A percentile compares a stretch with the other conserved stretches of the same genome.
Evolutionary conservation across 2,888 invertebrate genomes (phyloP).

Genomic region (Papilio gigon): DNA sequence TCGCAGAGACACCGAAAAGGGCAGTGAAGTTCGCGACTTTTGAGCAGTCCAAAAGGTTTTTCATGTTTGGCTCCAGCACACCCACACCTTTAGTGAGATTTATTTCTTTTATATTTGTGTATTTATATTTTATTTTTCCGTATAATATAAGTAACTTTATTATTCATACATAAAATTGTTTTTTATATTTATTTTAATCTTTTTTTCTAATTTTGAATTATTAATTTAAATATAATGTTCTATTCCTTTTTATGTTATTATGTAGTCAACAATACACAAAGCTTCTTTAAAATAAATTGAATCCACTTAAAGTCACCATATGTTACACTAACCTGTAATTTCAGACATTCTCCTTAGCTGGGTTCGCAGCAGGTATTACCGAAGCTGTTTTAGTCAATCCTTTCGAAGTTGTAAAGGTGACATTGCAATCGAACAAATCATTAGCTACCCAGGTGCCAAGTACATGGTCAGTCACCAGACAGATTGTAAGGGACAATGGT

Average conservation of each 20-base stretch:
- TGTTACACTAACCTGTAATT: slow-evolving; percentile 50
- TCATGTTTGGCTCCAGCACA: slow-evolving; percentile 88
- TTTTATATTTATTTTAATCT: slow-evolving; percentile 2
- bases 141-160: slow-evolving; percentile 13
- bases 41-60: slow-evolving; percentile 94
- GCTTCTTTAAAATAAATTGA: slow-evolving; percentile 19
- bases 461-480: slow-evolving; percentile 90
- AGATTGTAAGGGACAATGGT: slow-evolving; percentile 89
- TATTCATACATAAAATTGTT: slow-evolving; percentile 10
- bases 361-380: slow-evolving; percentile 93
- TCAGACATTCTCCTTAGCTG: slow-evolving; percentile 94
- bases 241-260: slow-evolving; percentile 6
- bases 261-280: slow-evolving; percentile 26
- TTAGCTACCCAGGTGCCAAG: slow-evolving; percentile 85
- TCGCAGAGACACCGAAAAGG: slow-evolving; percentile 97
- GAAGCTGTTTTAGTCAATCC: slow-evolving; percentile 96
- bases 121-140: slow-evolving; percentile 25
- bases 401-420: slow-evolving; percentile 98
- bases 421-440: slow-evolving; percentile 88
- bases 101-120: slow-evolving; percentile 40
- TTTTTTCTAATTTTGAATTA: not conserved
- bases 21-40: slow-evolving; percentile 97
- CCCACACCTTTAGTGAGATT: slow-evolving; percentile 89
- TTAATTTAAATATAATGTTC: not conserved
- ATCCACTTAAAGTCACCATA: not conserved